Evolutionary conservation across 1,140 invertebrate species (phyloP).

Genomic region (Chelonus insularis): DNA sequence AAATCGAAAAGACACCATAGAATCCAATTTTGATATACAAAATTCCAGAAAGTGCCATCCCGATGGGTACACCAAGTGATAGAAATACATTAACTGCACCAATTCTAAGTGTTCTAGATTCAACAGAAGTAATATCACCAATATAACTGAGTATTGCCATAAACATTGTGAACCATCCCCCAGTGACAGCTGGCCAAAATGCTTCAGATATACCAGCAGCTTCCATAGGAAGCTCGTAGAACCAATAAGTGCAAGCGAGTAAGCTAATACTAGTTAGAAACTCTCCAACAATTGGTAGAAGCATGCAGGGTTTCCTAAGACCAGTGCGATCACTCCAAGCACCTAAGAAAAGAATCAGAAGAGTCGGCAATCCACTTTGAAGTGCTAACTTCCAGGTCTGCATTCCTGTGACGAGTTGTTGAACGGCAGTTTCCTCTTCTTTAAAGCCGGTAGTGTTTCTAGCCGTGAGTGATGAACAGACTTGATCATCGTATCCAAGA

Average conservation of each 20-base stretch:
- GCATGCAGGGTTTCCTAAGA: constrained; percentile 81
- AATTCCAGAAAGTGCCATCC: constrained; percentile 75
- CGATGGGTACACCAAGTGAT: constrained; percentile 78
- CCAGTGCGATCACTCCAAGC: constrained; percentile 75
- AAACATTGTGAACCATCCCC: constrained; percentile 85
- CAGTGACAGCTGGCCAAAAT: constrained; percentile 76
- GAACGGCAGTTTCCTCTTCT: constrained; percentile 71
- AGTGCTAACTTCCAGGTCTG: constrained; percentile 79
- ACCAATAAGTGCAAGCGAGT: constrained; percentile 78
- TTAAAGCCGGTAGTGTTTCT: constrained; percentile 73
- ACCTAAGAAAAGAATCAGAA: constrained; percentile 77
- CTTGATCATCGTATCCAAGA: constrained; percentile 68
- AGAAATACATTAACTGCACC: constrained; percentile 83
- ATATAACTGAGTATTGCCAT: constrained; percentile 91
- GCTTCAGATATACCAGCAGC: constrained; percentile 74
- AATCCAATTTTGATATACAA: constrained; percentile 72
- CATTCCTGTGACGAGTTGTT: constrained; percentile 76
- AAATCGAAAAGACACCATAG: constrained; percentile 77
- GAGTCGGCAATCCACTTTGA: constrained; percentile 73
- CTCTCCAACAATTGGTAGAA: constrained; percentile 80
- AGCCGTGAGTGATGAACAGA: constrained; percentile 73
- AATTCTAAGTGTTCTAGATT: constrained; percentile 79
- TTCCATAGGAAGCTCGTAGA: constrained; percentile 77
- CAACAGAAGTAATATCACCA: constrained; percentile 79
- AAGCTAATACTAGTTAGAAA: constrained; percentile 76